Base-by-base conservation (phyloP, 2,797 vertebrate genomes). In the Acanthis flammea region DNA sequence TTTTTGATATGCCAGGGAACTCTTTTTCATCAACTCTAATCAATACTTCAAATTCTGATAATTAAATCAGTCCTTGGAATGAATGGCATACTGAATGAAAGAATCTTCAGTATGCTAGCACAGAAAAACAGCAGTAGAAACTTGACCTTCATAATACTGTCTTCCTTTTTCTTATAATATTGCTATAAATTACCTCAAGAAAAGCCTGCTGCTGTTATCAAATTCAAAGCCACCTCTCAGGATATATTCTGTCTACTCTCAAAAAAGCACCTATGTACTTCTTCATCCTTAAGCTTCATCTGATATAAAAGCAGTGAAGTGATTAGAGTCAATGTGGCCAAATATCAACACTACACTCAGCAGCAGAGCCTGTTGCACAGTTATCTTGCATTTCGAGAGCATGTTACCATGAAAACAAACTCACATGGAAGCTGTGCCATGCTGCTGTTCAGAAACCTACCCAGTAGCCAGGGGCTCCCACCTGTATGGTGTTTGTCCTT, bases 41-140 rank as follows among this genome's bases (percentile, higher is more conserved):
- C 92, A 88, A 94, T 95, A 79, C 72, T 83, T 91, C 67, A 89
- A 73, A 89, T 88, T 95, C 67, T 91, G 88, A 85, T 50, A 89
- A 90, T 85, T 92, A 94, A 91, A 94, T 66, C 67, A 77, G 39
- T 54, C 50, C 25, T 61, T 87, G 68, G 9, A 54, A 65, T 77
- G 61, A 79, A 63, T 33, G 76, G 39, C 39, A 24, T 82, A 57
- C 22, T 76, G 57, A 53, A 70, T 72, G 62, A 90, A 80, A 78
- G 27, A 85, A 67, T 24, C 44, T 50, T 44, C 62, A 54, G 18
- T 30, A 28, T 63, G 42, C 30, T 92, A 89, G n/a, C 44, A 82
- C 24, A 25, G n/a, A 45, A 92, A 95, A 93, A 65, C 16, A 68
- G 39, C 51, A 85, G n/a, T 12, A 53, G 45, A 92, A 88, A 28